These are phyloP conservation scores for Poecilia gillii DNA, from an alignment of 2,797 vertebrate genomes.

Conservation along the genomic window DNA sequence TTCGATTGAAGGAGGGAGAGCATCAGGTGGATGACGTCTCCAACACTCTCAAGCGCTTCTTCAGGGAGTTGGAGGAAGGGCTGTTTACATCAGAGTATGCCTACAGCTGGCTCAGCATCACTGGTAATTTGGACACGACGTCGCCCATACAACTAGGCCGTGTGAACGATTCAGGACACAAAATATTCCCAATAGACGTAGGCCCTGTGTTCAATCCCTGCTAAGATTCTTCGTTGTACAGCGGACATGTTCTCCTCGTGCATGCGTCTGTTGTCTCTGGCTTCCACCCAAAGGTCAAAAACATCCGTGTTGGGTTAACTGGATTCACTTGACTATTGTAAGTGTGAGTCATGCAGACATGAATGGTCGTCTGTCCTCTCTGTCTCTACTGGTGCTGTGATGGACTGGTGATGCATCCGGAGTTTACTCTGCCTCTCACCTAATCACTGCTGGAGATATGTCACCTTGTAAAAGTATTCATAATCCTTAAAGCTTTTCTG, in stretches of 20 bases:
- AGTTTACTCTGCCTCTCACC: neutral
- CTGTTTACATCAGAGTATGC: slow-evolving; percentile 83
- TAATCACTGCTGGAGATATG: neutral
- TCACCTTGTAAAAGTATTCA: neutral
- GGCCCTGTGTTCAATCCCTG: neutral
- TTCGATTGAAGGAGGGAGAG: slow-evolving; percentile 88
- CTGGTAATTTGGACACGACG: slow-evolving; percentile 63
- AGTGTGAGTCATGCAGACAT: neutral
- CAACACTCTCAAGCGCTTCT: slow-evolving; percentile 93
- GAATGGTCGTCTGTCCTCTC: neutral
- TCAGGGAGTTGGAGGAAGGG: slow-evolving; percentile 88
- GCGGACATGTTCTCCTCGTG: neutral
- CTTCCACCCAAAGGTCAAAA: neutral
- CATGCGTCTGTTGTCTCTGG: neutral
- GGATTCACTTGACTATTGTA: neutral
- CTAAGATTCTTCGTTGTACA: neutral
- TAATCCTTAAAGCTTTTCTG: neutral
- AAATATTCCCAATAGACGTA: neutral
- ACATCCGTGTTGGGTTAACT: neutral
- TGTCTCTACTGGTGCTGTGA: slow-evolving; percentile 1
- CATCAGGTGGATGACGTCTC: slow-evolving; percentile 94
- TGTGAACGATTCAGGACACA: neutral
- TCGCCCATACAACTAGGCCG: too few relatives aligned
- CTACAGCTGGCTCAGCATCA: slow-evolving; percentile 82
- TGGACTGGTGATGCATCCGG: neutral